phyloP scores from a whole-genome alignment of 1,140 invertebrate species.

The Archegozetes longisetosus region DNA sequence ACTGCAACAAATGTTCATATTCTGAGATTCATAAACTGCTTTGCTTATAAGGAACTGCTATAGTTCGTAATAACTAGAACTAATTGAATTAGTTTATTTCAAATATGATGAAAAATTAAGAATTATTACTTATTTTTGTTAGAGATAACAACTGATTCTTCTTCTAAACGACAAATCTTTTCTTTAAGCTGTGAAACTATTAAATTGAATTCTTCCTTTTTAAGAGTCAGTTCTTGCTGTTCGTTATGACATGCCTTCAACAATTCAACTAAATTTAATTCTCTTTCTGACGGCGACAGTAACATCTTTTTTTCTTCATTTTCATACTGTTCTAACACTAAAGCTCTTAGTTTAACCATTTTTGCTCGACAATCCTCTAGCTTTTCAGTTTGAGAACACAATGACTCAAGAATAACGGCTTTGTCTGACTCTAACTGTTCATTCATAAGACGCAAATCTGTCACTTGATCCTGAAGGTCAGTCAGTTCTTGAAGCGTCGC shows the following conservation, averaged over 20 bases:
- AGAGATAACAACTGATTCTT: not conserved
- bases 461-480: constrained; percentile 64
- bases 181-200: constrained; percentile 39
- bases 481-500: constrained; percentile 80
- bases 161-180: constrained; percentile 21
- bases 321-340: constrained; percentile 21
- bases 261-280: constrained; percentile 65
- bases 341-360: constrained; percentile 30
- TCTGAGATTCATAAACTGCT: too few relatives aligned
- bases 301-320: constrained; percentile 29
- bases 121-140: constrained; percentile 29
- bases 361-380: constrained; percentile 47
- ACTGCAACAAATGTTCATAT: too few relatives aligned
- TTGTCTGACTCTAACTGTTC: constrained; percentile 72
- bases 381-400: constrained; percentile 78
- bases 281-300: constrained; percentile 47
- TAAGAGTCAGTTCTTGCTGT: constrained; percentile 48
- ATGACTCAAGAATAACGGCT: constrained; percentile 64
- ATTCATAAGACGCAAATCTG: constrained; percentile 70
- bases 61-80: too few relatives aligned
- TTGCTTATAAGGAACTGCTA: too few relatives aligned
- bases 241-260: constrained; percentile 62
- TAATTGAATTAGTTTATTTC: too few relatives aligned
- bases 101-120: too few relatives aligned
- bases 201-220: constrained; percentile 54